phyloP scores from a whole-genome alignment of 2,113 vertebrate species.

The Myiagra hebetior region DNA sequence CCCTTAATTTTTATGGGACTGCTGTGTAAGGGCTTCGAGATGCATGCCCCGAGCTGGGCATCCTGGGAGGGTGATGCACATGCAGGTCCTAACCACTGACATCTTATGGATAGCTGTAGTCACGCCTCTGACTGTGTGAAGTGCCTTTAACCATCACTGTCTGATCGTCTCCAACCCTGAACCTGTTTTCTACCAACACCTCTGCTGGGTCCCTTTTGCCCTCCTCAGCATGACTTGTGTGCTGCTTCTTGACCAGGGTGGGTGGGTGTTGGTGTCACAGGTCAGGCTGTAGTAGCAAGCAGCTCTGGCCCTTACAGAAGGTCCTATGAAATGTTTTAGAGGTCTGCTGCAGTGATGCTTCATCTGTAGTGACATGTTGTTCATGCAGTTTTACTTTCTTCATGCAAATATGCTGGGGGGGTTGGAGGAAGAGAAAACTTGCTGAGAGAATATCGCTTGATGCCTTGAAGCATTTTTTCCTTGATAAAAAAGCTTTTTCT shows the following conservation, averaged over 20 bases:
- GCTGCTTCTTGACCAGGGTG: background rate
- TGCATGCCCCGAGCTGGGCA: accelerated
- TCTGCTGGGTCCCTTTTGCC: background rate
- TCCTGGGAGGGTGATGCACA: background rate
- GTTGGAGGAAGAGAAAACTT: background rate
- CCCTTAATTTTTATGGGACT: background rate
- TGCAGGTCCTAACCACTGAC: background rate
- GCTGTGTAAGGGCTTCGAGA: background rate
- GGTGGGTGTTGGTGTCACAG: background rate
- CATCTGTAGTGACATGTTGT: background rate
- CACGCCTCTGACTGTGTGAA: background rate
- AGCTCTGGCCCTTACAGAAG: background rate
- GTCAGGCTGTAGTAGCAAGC: background rate
- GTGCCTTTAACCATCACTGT: accelerated
- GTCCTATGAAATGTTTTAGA: background rate
- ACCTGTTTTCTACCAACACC: background rate
- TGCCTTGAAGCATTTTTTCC: background rate
- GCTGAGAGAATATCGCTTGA: background rate
- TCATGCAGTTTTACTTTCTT: background rate
- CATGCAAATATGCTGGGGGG: background rate
- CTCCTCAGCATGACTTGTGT: background rate
- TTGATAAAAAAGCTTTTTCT: background rate
- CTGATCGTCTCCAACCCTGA: background rate
- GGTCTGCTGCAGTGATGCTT: background rate
- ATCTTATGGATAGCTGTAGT: background rate